Conservation (phyloP, 2,797 vertebrate genomes). For the Nothura maculosa region DNA sequence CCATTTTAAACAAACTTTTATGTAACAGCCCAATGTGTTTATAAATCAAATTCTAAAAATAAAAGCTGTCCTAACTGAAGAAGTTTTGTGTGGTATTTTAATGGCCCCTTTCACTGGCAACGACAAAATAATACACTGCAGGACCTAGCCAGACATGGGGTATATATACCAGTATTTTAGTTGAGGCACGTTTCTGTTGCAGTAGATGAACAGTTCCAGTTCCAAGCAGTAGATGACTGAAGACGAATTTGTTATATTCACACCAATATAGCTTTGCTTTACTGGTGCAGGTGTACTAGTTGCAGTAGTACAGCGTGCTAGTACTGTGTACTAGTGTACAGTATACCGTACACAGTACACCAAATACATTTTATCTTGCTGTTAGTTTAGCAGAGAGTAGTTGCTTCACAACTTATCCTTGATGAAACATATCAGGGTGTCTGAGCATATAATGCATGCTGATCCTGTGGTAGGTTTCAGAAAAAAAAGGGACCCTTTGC, state of each 20-base stretch:
- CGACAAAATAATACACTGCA: background rate
- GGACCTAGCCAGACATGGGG: background rate
- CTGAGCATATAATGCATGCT: background rate
- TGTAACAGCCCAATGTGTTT: background rate
- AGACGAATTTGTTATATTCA: background rate
- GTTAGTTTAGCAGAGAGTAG: background rate
- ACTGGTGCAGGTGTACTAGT: rapidly evolving
- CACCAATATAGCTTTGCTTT: background rate
- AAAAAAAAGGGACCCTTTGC: background rate
- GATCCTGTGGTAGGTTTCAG: background rate
- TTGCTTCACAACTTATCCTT: background rate
- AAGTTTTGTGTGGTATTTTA: background rate
- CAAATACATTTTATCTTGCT: background rate
- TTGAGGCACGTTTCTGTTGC: background rate
- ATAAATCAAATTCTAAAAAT: background rate
- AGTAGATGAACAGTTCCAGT: background rate
- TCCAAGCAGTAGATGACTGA: background rate
- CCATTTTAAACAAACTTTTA: background rate
- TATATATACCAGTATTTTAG: background rate
- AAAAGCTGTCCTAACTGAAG: background rate
- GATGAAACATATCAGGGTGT: background rate
- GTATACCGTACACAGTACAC: too few species aligned
- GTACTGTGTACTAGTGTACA: too few species aligned
- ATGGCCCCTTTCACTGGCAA: background rate
- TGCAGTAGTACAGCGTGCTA: background rate